Base-by-base conservation (phyloP, 1,140 invertebrate genomes). In the Protaetia brevitarsis region DNA sequence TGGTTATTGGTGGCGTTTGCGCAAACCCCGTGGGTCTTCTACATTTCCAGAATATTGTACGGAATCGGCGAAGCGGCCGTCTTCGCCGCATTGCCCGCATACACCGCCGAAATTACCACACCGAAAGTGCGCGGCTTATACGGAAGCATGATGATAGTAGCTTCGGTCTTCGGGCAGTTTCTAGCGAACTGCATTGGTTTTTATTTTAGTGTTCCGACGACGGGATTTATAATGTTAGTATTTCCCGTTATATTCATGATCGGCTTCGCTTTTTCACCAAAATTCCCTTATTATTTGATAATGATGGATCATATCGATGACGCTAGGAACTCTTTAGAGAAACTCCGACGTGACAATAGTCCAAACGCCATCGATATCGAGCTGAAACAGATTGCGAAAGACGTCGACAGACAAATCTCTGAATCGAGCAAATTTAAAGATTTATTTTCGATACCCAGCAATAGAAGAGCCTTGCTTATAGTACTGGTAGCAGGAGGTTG, bases 221-320 rank as follows among this genome's bases (percentile, higher is more conserved):
- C n/a, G n/a, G n/a, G n/a, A n/a, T n/a, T n/a, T n/a, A n/a, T n/a
- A n/a, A n/a, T n/a, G n/a, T n/a, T n/a, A n/a, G n/a, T n/a, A n/a
- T n/a, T n/a, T n/a, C n/a, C n/a, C n/a, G n/a, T n/a, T n/a, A n/a
- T n/a, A n/a, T n/a, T n/a, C n/a, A n/a, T n/a, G n/a, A n/a, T n/a
- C n/a, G n/a, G n/a, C n/a, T n/a, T n/a, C 74, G 80, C 80, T 31
- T 86, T 84, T 69, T 86, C 92, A 81, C 90, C 91, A 0, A 92
- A 94, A 78, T 91, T 90, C 5, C 91, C 92, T 0, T 87, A 92
- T 68, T 93, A 86, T 69, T 80, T 86, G 21, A 79, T 85, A 0
- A 83, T 82, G 59, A 84, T 83, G 11, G 83, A 85, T 1, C 74
- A 81, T 19, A 79, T 80, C 10, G 78, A 83, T 2, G 83, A 87